phyloP scores from a whole-genome alignment of 2,797 vertebrate genomes.

The Pitangus sulphuratus region DNA sequence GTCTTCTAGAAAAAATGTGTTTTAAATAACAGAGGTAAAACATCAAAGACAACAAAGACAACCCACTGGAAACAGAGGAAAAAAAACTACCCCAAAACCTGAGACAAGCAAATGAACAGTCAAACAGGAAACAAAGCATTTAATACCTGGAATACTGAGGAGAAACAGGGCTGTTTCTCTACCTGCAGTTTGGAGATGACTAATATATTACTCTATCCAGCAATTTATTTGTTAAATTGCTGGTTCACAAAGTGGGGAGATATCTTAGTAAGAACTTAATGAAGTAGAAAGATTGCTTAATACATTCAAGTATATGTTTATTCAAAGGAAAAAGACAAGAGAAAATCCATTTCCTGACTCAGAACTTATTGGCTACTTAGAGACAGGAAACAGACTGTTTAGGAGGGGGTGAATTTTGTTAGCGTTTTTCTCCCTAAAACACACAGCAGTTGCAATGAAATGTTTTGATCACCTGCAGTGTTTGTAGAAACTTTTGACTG shows the following conservation, averaged over 20 bases:
- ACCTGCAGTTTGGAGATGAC: background rate
- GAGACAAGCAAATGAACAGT: background rate
- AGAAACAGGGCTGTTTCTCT: background rate
- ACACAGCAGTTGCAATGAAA: background rate
- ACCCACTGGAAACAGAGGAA: background rate
- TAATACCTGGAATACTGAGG: background rate
- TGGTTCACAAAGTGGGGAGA: background rate
- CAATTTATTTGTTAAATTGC: background rate
- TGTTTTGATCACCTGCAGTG: background rate
- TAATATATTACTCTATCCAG: background rate
- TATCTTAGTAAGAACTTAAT: background rate
- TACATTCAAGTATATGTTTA: slow-evolving; percentile 16
- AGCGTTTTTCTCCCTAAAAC: background rate
- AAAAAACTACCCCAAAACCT: background rate
- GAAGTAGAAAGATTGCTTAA: slow-evolving; percentile 2
- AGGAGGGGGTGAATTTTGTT: background rate
- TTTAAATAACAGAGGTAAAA: background rate
- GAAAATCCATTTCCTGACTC: background rate
- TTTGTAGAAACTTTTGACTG: background rate
- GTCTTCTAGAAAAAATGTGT: background rate
- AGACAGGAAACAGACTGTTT: background rate
- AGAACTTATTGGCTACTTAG: background rate
- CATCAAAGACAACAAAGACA: background rate
- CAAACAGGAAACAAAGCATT: background rate
- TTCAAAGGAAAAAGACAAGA: background rate